These are phyloP conservation scores for Centropristis striata DNA, from an alignment of 2,113 vertebrate species.

Conservation along the genomic window DNA sequence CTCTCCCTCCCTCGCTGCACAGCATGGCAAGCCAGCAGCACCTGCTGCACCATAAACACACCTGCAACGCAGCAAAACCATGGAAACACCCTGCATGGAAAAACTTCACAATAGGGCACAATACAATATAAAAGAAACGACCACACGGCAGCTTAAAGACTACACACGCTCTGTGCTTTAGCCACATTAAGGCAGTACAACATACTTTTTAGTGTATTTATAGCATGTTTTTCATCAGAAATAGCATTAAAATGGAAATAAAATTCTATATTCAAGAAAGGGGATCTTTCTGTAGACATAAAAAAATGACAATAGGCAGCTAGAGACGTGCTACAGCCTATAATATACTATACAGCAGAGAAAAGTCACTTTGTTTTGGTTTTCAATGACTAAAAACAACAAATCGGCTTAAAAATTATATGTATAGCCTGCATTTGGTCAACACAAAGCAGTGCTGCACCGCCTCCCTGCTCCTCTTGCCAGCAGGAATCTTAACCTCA, in stretches of 20 bases:
- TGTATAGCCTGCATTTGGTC: slow-evolving; percentile 16
- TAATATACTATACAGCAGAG: slow-evolving; percentile 6
- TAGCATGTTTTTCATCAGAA: not conserved
- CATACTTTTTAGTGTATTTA: not conserved
- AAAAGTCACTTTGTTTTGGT: slow-evolving; percentile 29
- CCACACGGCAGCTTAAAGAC: slow-evolving; percentile 5
- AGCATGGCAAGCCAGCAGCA: slow-evolving; percentile 61
- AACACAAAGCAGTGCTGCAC: slow-evolving; percentile 21
- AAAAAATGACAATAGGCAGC: slow-evolving; percentile 12
- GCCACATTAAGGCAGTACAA: not conserved
- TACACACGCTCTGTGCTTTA: not conserved
- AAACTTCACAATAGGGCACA: slow-evolving; percentile 20
- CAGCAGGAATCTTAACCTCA: slow-evolving; percentile 44
- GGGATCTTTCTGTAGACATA: not conserved
- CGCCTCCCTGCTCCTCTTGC: slow-evolving; percentile 37
- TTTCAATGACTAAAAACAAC: slow-evolving; percentile 39
- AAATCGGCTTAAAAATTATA: slow-evolving; percentile 27
- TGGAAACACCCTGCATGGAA: slow-evolving; percentile 54
- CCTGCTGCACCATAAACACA: slow-evolving; percentile 78
- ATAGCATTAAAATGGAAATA: not conserved
- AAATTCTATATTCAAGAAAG: not conserved
- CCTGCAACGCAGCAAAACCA: slow-evolving; percentile 67
- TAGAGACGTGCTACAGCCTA: not conserved
- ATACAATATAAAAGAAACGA: slow-evolving; percentile 13
- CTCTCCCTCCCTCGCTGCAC: slow-evolving; percentile 42